Percentiles rank a stretch among this genome's conserved stretches.
These are phyloP conservation scores for Rhinatrema bivittatum DNA, from an alignment of 2,797 vertebrate genomes.

Conservation along the genomic window DNA sequence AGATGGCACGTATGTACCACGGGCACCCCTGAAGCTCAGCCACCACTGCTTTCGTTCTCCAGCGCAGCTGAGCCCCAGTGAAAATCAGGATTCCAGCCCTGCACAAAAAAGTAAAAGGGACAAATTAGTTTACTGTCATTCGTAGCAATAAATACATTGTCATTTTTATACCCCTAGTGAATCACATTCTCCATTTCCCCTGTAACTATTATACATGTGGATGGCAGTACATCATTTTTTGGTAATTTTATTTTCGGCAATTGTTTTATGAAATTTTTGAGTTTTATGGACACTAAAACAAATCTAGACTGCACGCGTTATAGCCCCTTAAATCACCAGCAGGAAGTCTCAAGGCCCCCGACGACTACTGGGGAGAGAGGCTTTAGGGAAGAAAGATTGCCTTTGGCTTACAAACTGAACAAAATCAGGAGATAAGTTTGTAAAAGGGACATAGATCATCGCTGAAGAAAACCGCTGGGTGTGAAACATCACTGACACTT, in stretches of 20 bases:
- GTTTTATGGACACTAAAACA: conserved; percentile 77
- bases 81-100: conserved; percentile 55
- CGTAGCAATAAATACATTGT: conserved; percentile 69
- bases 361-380: conserved; percentile 95
- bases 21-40: neutral
- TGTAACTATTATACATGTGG: conserved; percentile 73
- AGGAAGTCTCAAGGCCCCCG: conserved; percentile 98
- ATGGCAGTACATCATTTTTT: conserved; percentile 71
- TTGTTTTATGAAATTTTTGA: conserved; percentile 77
- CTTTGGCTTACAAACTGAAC: conserved; percentile 96
- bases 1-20: too few relatives aligned
- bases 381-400: conserved; percentile 95
- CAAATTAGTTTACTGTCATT: conserved; percentile 70
- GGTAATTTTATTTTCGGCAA: conserved; percentile 76
- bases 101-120: conserved; percentile 68
- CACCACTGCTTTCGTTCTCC: neutral
- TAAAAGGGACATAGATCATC: conserved; percentile 91
- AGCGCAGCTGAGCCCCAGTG: conserved; percentile 18
- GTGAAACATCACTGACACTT: conserved; percentile 51
- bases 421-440: conserved; percentile 97
- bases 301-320: conserved; percentile 80
- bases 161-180: conserved; percentile 67
- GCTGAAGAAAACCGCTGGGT: conserved; percentile 56
- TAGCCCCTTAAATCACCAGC: conserved; percentile 93
- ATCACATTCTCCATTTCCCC: conserved; percentile 69